These are phyloP conservation scores for Pelagia noctiluca DNA, from an alignment of 30 jellyfish, hydroid and myxozoan species.

Conservation along the genomic window DNA sequence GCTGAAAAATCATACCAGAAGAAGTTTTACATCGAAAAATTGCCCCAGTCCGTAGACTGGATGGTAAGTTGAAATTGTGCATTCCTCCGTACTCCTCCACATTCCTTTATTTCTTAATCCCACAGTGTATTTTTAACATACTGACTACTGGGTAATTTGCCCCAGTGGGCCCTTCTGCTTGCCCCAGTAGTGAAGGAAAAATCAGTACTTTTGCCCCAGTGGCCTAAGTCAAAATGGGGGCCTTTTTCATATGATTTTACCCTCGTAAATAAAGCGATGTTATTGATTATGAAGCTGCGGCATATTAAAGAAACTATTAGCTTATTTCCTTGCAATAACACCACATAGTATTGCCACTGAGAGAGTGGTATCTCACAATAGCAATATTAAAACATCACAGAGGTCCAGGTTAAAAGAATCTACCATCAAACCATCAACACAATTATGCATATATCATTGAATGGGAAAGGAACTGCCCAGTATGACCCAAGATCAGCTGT, in stretches of 20 bases:
- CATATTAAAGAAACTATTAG: slow-evolving; percentile 35
- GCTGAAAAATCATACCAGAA: no score
- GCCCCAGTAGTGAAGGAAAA: no score
- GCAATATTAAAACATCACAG: slow-evolving; percentile 36
- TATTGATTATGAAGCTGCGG: slow-evolving; percentile 15
- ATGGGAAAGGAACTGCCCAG: slow-evolving; percentile 63
- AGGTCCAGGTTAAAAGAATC: slow-evolving; percentile 38
- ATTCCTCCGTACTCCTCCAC: no score
- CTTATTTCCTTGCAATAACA: slow-evolving; percentile 40
- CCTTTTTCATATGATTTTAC: background rate
- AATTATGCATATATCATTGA: slow-evolving; percentile 22
- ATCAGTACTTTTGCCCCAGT: no score
- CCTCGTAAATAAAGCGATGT: slow-evolving; percentile 2
- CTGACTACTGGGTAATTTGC: no score
- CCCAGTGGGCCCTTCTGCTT: no score
- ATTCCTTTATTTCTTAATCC: no score
- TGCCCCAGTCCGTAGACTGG: no score
- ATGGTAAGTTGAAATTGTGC: no score
- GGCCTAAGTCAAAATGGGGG: no score
- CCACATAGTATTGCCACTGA: slow-evolving; percentile 51
- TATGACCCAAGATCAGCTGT: slow-evolving; percentile 68
- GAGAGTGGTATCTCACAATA: slow-evolving; percentile 45
- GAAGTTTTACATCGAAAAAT: no score
- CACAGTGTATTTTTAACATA: no score
- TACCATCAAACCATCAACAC: slow-evolving; percentile 55